These are phyloP conservation scores for Bostrychus sinensis DNA, from an alignment of 2,113 vertebrate species.

Conservation along the genomic window DNA sequence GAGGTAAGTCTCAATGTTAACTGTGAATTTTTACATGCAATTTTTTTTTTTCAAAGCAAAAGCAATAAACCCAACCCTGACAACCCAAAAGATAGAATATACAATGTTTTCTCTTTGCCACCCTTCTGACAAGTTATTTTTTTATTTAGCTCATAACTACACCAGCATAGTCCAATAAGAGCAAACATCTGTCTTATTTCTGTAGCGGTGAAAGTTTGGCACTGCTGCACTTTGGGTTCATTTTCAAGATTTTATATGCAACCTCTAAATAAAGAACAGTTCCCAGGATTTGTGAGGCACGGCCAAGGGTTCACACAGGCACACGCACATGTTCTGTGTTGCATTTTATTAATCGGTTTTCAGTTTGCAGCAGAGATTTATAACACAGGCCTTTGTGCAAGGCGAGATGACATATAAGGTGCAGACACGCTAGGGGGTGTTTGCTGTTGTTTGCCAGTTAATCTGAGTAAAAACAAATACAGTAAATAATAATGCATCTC, in stretches of 20 bases:
- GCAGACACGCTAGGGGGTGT: constrained; percentile 61
- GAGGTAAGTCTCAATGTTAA: not conserved
- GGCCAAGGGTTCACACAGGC: constrained; percentile 44
- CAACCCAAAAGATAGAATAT: constrained; percentile 7
- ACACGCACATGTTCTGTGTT: constrained; percentile 78
- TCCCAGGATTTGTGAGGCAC: constrained; percentile 60
- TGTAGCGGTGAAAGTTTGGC: constrained; percentile 52
- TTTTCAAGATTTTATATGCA: constrained; percentile 56
- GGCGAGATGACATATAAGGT: constrained; percentile 45
- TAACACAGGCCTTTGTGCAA: constrained; percentile 36
- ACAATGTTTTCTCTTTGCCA: constrained; percentile 29
- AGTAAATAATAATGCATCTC: not conserved
- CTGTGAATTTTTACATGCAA: not conserved
- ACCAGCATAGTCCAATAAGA: too few relatives aligned
- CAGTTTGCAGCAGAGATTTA: constrained; percentile 67
- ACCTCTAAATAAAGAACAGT: constrained; percentile 49
- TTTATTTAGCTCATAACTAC: constrained; percentile 31
- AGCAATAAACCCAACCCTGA: not conserved
- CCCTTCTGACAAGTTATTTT: constrained; percentile 32
- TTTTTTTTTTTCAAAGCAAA: not conserved
- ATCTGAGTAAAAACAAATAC: not conserved
- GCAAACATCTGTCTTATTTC: constrained; percentile 72
- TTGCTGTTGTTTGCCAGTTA: constrained; percentile 55
- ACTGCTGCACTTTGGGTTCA: constrained; percentile 31
- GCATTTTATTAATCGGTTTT: constrained; percentile 71